Evolutionary conservation across 2,797 vertebrate genomes (phyloP).

Genomic region (Gambelia wislizenii): DNA sequence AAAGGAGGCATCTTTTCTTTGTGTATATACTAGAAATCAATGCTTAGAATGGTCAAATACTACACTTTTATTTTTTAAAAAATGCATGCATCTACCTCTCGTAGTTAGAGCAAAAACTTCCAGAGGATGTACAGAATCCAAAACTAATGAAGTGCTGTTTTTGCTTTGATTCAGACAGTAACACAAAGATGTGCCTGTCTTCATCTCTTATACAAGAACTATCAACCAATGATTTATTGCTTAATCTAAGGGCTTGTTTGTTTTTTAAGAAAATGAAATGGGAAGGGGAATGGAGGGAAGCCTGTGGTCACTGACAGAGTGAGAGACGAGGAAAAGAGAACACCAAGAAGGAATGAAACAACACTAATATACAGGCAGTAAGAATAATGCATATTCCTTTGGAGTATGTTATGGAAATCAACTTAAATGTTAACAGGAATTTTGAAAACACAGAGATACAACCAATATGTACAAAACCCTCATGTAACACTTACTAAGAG

Average conservation of each 20-base stretch:
- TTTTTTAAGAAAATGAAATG: conserved; percentile 1
- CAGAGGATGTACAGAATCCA: neutral
- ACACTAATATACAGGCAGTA: neutral
- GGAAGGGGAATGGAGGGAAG: neutral
- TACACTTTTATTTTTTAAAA: neutral
- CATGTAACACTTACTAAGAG: neutral
- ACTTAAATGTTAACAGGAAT: neutral
- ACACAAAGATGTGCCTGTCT: neutral
- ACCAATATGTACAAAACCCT: neutral
- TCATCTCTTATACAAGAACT: neutral
- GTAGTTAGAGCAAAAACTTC: neutral
- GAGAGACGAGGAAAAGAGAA: neutral
- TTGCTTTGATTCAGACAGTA: neutral
- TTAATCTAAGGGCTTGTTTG: neutral
- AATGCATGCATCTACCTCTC: neutral
- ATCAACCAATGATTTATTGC: conserved; percentile 7
- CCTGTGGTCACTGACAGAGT: neutral
- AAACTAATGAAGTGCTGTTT: neutral
- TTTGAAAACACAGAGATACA: neutral
- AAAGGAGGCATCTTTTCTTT: neutral
- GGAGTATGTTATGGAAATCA: neutral
- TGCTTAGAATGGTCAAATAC: neutral
- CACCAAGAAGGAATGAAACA: neutral
- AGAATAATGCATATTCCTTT: neutral
- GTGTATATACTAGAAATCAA: neutral